These are phyloP conservation scores for Struthidea cinerea DNA, from an alignment of 2,113 vertebrate genomes.

Conservation along the genomic window DNA sequence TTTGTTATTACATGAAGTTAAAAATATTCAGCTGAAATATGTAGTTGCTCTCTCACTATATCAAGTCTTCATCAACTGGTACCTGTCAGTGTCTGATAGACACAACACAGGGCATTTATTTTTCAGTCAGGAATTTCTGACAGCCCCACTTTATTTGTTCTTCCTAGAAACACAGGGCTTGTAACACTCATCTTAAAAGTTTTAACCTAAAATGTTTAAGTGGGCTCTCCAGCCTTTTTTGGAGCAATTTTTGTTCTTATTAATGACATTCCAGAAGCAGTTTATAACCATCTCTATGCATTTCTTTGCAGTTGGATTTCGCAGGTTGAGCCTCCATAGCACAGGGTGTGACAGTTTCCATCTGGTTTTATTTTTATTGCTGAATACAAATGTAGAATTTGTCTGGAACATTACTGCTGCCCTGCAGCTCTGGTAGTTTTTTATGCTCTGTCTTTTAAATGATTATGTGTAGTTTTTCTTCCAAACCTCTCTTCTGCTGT, in stretches of 20 bases:
- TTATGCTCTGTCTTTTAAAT: conserved; percentile 29
- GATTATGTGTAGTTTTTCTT: conserved; percentile 2
- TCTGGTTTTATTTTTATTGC: conserved; percentile 49
- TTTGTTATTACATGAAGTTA: not conserved
- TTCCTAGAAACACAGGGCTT: not conserved
- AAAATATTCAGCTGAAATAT: not conserved
- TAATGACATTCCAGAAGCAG: conserved; percentile 15
- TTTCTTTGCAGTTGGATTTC: conserved; percentile 46
- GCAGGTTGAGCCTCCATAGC: conserved; percentile 13
- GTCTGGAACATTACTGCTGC: not conserved
- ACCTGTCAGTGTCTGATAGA: not conserved
- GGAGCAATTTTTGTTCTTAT: not conserved
- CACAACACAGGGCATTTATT: not conserved
- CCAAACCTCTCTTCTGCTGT: conserved; percentile 2
- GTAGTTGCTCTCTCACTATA: not conserved
- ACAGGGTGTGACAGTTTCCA: conserved; percentile 45
- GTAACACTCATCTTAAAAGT: not conserved
- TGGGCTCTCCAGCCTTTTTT: not conserved
- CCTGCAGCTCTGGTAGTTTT: not conserved
- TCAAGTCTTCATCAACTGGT: not conserved
- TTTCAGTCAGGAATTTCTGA: not conserved
- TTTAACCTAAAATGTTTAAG: not conserved
- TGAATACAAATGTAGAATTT: conserved; percentile 29
- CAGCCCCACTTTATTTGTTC: not conserved
- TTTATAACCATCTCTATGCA: conserved; percentile 6